Percentiles rank a stretch among this genome's conserved stretches.
phyloP scores from a whole-genome alignment of 2,888 invertebrate species.

The Megamerina dolium region DNA sequence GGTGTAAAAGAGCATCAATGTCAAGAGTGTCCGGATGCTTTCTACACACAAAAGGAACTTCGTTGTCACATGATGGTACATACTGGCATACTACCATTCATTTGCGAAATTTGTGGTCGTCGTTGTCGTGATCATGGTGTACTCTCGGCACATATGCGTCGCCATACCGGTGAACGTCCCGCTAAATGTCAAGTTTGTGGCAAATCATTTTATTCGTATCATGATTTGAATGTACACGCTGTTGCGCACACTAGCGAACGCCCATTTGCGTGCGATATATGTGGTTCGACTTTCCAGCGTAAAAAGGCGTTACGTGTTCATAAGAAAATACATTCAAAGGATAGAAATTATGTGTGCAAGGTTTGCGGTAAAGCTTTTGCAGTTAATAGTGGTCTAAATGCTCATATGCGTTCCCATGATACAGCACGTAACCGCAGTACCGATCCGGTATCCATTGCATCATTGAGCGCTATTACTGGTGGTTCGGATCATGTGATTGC shows the following conservation, averaged over 20 bases:
- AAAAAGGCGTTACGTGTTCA: conserved; percentile 44
- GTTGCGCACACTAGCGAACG: conserved; percentile 39
- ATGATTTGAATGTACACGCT: conserved; percentile 43
- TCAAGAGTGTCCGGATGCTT: conserved; percentile 35
- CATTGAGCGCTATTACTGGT: no score
- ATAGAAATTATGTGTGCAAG: conserved; percentile 39
- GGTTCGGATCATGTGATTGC: no score
- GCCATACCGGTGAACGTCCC: conserved; percentile 38
- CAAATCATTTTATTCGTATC: conserved; percentile 39
- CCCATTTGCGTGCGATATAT: conserved; percentile 30
- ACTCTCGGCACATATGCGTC: conserved; percentile 39
- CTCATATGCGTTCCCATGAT: conserved; percentile 39
- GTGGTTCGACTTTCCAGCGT: conserved; percentile 41
- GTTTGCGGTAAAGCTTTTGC: conserved; percentile 41
- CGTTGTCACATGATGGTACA: conserved; percentile 39
- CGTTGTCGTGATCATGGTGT: conserved; percentile 40
- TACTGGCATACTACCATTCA: conserved; percentile 36
- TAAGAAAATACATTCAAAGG: conserved; percentile 37
- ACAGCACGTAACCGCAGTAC: conserved; percentile 13
- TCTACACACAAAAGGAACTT: conserved; percentile 38
- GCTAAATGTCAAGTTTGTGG: conserved; percentile 39
- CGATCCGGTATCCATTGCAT: conserved; percentile 33
- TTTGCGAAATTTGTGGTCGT: conserved; percentile 39
- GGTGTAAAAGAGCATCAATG: conserved; percentile 43
- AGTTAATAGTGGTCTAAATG: conserved; percentile 41